phyloP scores from a whole-genome alignment of 2,888 invertebrate genomes.

The Ischnura elegans region DNA sequence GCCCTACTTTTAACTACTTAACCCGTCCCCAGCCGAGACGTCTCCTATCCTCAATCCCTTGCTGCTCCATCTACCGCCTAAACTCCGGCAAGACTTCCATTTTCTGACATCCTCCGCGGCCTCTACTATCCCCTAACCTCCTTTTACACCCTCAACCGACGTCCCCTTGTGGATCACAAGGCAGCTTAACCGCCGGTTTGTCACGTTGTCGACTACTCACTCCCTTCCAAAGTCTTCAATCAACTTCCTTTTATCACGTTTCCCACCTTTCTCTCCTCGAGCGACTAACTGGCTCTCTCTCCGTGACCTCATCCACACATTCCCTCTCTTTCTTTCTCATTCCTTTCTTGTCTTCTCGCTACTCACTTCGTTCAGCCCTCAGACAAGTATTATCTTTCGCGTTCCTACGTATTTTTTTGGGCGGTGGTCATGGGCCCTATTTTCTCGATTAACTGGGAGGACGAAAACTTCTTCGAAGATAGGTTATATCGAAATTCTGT shows the following conservation, averaged over 20 bases:
- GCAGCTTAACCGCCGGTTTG: slow-evolving; percentile 17
- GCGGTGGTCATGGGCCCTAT: too few species aligned
- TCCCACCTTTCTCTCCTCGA: slow-evolving; percentile 13
- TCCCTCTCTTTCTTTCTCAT: neutral
- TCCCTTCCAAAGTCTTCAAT: slow-evolving; percentile 9
- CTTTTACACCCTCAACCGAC: neutral
- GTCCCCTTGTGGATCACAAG: neutral
- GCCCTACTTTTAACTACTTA: slow-evolving; percentile 31
- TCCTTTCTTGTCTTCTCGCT: neutral
- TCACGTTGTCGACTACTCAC: neutral
- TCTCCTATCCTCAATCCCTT: neutral
- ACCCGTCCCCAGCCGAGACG: neutral
- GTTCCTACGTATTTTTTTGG: too few species aligned
- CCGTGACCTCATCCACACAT: neutral
- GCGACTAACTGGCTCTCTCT: neutral
- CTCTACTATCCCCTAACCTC: neutral
- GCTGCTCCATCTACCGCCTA: neutral
- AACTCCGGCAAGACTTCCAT: neutral
- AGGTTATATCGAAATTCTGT: too few species aligned
- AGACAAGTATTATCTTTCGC: too few species aligned
- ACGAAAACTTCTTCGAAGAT: too few species aligned
- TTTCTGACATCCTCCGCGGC: neutral
- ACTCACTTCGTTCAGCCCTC: neutral
- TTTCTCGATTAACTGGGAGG: too few species aligned
- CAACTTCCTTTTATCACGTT: slow-evolving; percentile 29